phyloP scores from a whole-genome alignment of 2,888 invertebrate genomes.

The Kryphioiulus occultus region DNA sequence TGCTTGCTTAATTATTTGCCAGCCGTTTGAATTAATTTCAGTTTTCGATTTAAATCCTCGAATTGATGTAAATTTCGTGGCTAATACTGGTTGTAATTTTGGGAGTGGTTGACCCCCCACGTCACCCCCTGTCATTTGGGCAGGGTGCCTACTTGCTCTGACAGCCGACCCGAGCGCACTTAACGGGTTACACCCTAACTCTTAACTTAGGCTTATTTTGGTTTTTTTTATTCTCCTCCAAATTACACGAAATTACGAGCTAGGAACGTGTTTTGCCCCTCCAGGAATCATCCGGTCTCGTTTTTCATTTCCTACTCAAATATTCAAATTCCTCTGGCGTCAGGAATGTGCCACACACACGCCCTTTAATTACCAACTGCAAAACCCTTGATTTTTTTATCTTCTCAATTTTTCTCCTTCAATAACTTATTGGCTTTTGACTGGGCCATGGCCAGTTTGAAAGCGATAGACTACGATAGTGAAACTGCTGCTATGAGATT shows the following conservation, averaged over 20 bases:
- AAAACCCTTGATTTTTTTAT: too few relatives aligned
- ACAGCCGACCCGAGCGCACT: slow-evolving; percentile 1
- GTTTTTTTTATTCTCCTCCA: background rate
- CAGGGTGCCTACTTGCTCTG: slow-evolving; percentile 8
- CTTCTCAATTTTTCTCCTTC: too few relatives aligned
- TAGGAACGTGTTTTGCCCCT: slow-evolving; percentile 9
- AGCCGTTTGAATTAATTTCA: background rate
- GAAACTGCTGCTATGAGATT: too few relatives aligned
- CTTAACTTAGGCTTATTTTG: background rate
- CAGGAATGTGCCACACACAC: background rate
- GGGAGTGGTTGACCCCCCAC: background rate
- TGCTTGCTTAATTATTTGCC: background rate
- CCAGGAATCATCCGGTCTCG: background rate
- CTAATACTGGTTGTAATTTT: background rate
- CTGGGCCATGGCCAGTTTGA: too few relatives aligned
- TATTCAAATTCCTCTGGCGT: background rate
- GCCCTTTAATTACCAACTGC: background rate
- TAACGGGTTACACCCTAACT: slow-evolving; percentile 28
- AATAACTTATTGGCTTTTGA: too few relatives aligned
- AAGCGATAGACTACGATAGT: too few relatives aligned
- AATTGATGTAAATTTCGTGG: background rate
- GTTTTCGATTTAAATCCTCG: background rate
- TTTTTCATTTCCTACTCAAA: slow-evolving; percentile 8
- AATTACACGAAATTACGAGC: slow-evolving; percentile 9
- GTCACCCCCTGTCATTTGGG: background rate